A percentile compares a stretch with the other conserved stretches of the same genome.
Conservation (phyloP, 2,797 vertebrate species). For the Poeciliopsis gracilis region DNA sequence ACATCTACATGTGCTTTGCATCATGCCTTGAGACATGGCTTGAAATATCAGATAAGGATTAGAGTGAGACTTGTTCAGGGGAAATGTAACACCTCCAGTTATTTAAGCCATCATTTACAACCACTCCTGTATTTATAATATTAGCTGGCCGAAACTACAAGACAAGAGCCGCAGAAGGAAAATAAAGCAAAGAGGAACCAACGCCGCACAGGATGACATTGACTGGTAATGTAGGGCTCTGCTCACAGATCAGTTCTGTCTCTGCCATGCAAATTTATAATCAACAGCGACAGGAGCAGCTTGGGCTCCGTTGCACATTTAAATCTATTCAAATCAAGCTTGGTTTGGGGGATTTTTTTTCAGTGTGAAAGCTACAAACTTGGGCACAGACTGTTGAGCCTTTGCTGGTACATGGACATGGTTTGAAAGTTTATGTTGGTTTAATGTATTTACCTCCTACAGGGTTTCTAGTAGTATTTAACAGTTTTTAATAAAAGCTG, state of each 20-base stretch:
- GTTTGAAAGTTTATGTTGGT: conserved; percentile 26
- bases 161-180: background rate
- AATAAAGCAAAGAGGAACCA: background rate
- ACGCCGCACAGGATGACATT: conserved; percentile 37
- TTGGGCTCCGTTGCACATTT: conserved; percentile 52
- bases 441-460: background rate
- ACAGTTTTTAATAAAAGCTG: conserved; percentile 19
- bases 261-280: conserved; percentile 67
- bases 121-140: background rate
- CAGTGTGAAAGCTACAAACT: conserved; percentile 31
- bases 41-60: background rate
- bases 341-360: background rate
- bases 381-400: conserved; percentile 9
- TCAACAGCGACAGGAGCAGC: conserved; percentile 49
- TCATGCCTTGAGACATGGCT: background rate
- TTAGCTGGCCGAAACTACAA: conserved; percentile 16
- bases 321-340: conserved; percentile 71
- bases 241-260: conserved; percentile 41
- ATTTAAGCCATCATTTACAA: background rate
- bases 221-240: conserved; percentile 28
- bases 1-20: background rate
- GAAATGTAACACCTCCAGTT: background rate
- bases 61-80: background rate
- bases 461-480: conserved; percentile 12
- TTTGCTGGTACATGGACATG: conserved; percentile 13